These are phyloP conservation scores for Pteromalus puparum DNA, from an alignment of 1,140 invertebrate genomes.

Conservation along the genomic window DNA sequence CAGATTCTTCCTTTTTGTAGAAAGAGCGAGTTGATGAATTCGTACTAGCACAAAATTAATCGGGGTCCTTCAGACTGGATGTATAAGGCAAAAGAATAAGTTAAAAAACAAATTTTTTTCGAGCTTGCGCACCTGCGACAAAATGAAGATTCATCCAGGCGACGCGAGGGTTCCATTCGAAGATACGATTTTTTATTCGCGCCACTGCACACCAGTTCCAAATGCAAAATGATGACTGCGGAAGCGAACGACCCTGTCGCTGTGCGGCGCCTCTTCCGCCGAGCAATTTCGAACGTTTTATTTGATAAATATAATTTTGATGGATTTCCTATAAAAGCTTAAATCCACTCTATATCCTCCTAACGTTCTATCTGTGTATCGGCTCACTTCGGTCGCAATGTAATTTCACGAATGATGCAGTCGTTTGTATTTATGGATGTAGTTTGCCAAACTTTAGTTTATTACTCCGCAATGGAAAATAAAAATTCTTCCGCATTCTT, in stretches of 20 bases:
- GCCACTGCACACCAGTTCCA: background rate
- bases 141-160: constrained; percentile 11
- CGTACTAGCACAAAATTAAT: too few species aligned
- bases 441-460: too few species aligned
- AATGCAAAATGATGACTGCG: constrained; percentile 15
- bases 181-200: constrained; percentile 5
- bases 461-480: too few species aligned
- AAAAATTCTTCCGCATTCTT: too few species aligned
- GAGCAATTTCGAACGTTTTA: background rate
- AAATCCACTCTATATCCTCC: background rate
- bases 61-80: too few species aligned
- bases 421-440: too few species aligned
- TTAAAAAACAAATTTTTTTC: background rate
- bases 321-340: constrained; percentile 14
- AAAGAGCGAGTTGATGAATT: too few species aligned
- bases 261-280: background rate
- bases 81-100: too few species aligned
- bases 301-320: constrained; percentile 14
- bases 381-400: too few species aligned
- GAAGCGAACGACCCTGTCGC: background rate
- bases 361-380: too few species aligned
- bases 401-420: too few species aligned
- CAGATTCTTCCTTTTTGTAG: too few species aligned
- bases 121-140: constrained; percentile 6
- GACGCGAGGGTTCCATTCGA: background rate